Conservation (phyloP, 2,888 invertebrate genomes). For the Rhagophthalmus giganteus region DNA sequence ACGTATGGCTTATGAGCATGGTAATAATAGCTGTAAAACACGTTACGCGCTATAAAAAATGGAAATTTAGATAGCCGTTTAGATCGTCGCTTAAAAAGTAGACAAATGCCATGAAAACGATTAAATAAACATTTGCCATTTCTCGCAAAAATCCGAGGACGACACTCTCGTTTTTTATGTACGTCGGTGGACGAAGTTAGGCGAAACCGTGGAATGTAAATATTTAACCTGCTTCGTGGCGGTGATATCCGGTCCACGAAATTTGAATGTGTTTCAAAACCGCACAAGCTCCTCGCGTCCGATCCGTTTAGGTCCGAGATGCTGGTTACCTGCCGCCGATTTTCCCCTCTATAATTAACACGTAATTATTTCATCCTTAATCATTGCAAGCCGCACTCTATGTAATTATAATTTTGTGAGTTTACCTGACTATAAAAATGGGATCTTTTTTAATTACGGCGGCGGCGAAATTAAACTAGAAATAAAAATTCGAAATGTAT, state of each 20-base stretch:
- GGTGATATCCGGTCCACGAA: no score
- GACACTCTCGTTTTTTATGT: no score
- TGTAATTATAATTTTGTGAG: constrained; percentile 27
- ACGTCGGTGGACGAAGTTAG: no score
- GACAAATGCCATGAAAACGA: no score
- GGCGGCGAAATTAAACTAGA: constrained; percentile 23
- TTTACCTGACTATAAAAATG: constrained; percentile 29
- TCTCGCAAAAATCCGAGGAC: no score
- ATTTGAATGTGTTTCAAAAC: no score
- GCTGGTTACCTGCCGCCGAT: constrained; percentile 19
- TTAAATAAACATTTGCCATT: no score
- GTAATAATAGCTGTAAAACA: constrained; percentile 22
- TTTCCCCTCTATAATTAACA: constrained; percentile 30
- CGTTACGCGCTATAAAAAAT: constrained; percentile 24
- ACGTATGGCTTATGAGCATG: constrained; percentile 7
- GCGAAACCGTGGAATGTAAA: background rate
- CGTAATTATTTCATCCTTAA: constrained; percentile 29
- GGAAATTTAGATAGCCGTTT: constrained; percentile 11
- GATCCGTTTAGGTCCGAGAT: background rate
- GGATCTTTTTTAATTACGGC: constrained; percentile 27
- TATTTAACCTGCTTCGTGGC: background rate
- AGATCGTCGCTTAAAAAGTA: constrained; percentile 2
- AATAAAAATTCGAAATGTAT: constrained; percentile 20
- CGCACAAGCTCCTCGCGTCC: background rate
- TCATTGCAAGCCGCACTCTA: constrained; percentile 22